These are phyloP conservation scores for Solenopsis invicta DNA, from an alignment of 1,140 invertebrate species.

Conservation along the genomic window DNA sequence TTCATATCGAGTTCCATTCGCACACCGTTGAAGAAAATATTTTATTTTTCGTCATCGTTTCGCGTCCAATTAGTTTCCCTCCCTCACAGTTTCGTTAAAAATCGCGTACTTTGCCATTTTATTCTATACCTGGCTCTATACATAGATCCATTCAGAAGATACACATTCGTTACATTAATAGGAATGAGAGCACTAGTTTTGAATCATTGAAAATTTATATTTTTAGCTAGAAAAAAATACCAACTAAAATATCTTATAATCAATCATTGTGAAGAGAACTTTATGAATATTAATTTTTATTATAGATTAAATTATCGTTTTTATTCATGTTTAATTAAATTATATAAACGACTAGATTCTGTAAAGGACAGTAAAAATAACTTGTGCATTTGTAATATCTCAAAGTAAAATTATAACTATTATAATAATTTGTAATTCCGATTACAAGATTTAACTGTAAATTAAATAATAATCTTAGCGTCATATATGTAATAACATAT, in stretches of 20 bases:
- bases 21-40: slow-evolving; percentile 47
- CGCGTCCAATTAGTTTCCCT: slow-evolving; percentile 49
- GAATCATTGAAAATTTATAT: neutral
- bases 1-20: slow-evolving; percentile 60
- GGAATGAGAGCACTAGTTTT: neutral
- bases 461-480: neutral
- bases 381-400: neutral
- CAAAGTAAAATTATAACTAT: neutral
- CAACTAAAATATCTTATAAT: neutral
- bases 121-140: neutral
- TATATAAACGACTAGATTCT: neutral
- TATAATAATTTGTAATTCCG: neutral
- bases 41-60: slow-evolving; percentile 59
- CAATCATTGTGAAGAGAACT: neutral
- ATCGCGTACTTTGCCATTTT: neutral
- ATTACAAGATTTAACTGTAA: neutral
- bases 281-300: neutral
- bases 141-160: neutral
- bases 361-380: neutral
- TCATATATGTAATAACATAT: neutral
- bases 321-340: neutral
- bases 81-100: slow-evolving; percentile 5
- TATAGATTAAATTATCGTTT: neutral
- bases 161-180: neutral
- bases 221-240: neutral